Conservation (phyloP, 1,140 invertebrate species). For the Adoxophyes honmai region DNA sequence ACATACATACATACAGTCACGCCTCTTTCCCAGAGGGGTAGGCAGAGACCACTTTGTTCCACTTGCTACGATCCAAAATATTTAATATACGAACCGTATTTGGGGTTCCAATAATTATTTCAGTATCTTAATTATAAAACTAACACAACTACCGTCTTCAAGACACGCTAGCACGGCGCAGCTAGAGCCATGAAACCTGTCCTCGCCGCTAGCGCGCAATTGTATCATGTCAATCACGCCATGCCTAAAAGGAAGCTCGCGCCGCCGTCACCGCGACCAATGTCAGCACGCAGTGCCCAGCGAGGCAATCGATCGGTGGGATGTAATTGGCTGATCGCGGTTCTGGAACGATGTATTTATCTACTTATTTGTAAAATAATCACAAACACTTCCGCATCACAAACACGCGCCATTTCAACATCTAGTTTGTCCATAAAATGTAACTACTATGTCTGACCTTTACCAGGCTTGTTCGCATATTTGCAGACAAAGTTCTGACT, state of each 20-base stretch:
- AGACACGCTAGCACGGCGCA: neutral
- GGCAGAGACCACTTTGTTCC: too few relatives aligned
- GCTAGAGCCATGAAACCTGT: slow-evolving; percentile 18
- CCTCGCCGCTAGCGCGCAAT: slow-evolving; percentile 20
- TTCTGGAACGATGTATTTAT: slow-evolving; percentile 16
- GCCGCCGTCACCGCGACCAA: slow-evolving; percentile 47
- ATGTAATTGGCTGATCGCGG: too few relatives aligned
- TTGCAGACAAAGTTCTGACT: too few relatives aligned
- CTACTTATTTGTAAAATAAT: neutral
- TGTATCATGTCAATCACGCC: slow-evolving; percentile 44
- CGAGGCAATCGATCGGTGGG: too few relatives aligned
- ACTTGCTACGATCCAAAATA: too few relatives aligned
- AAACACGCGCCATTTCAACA: neutral
- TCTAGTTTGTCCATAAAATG: neutral
- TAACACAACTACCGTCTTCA: neutral
- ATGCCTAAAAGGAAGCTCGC: slow-evolving; percentile 45
- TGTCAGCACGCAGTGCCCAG: slow-evolving; percentile 47
- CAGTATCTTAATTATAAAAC: too few relatives aligned
- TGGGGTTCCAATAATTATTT: too few relatives aligned
- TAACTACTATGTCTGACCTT: too few relatives aligned
- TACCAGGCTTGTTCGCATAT: too few relatives aligned
- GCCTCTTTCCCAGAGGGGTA: too few relatives aligned
- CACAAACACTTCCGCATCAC: neutral
- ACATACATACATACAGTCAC: too few relatives aligned
- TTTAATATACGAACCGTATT: too few relatives aligned